Conservation (phyloP, 2,797 vertebrate genomes). For the Cebuella pygmaea region DNA sequence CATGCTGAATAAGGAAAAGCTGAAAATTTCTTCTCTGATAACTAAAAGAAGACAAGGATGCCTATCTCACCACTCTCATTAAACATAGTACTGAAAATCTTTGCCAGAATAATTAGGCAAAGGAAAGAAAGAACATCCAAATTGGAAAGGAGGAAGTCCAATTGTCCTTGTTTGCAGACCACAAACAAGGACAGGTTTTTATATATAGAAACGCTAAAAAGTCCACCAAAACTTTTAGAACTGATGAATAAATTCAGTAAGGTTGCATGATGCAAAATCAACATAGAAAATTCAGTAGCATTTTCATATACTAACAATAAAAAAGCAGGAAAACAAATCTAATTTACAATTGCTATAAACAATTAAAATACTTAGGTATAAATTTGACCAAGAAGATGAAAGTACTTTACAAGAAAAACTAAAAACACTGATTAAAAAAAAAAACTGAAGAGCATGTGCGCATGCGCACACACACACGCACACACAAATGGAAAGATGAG, state of each 20-base stretch:
- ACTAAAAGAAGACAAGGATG: background rate
- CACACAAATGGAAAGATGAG: background rate
- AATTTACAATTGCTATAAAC: background rate
- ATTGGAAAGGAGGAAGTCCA: background rate
- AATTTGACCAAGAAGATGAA: background rate
- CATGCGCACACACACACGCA: background rate
- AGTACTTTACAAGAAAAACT: background rate
- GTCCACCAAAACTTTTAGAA: background rate
- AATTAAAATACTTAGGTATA: background rate
- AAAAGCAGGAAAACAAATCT: background rate
- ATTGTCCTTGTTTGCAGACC: background rate
- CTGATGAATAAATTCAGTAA: background rate
- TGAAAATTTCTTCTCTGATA: background rate
- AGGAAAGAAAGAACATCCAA: background rate
- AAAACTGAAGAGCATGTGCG: background rate
- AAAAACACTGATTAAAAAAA: background rate
- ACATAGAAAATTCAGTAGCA: background rate
- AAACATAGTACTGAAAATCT: background rate
- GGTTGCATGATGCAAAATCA: background rate
- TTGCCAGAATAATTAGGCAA: background rate
- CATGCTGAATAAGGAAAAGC: background rate
- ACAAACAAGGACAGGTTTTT: too few relatives aligned
- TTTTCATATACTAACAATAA: background rate
- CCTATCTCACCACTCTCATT: background rate
- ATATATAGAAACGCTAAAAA: background rate